Base-by-base conservation (phyloP, 1,140 invertebrate genomes). In the Limonius californicus region DNA sequence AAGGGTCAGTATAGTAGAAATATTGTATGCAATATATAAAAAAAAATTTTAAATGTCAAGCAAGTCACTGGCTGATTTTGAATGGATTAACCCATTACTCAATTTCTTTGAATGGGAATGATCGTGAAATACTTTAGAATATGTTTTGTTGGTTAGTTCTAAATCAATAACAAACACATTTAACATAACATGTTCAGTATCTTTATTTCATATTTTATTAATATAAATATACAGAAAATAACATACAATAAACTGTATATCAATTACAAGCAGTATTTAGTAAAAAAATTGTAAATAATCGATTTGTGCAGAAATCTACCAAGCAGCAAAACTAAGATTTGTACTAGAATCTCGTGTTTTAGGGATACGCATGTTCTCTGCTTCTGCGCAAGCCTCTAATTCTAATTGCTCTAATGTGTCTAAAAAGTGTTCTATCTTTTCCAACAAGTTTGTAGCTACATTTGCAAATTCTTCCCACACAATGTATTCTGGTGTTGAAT, bases 391-490 rank as follows among this genome's bases (percentile, higher is more conserved):
- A 39, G 35, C 7, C 2, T 39, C n/a, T 2, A 50, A 12, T 2
- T 65, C 45, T 58, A 68, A 64, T n/a, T 69, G 67, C 45, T 75
- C 73, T 30, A 76, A 68, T 16, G 72, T 71, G 47, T 77, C 74
- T 30, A 77, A 65, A 62, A 77, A 77, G 35, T 74, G 72, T 65
- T 77, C 75, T 54, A 77, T 73, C 68, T 77, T 77, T 68, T 86
- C 84, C 16, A 86, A 70, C 39, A 86, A 74, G 74, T 85, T 84
- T 9, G 84, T 84, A 16, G 83, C 84, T 3, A 86, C 84, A 62
- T 77, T 73, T 4, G 85, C 83, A 74, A 86, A 86, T 63, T 85
- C 83, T 72, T 86, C 85, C 85, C 85, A 86, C 27, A 81, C 65
- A 30, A 73, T 68, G 65, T 80, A 77, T 61, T 77, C 74, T 62